Evolutionary conservation across 2,888 invertebrate species (phyloP), one percentile per base, ranked within the genome.

Genomic region (Sinotaia quadrata): DNA sequence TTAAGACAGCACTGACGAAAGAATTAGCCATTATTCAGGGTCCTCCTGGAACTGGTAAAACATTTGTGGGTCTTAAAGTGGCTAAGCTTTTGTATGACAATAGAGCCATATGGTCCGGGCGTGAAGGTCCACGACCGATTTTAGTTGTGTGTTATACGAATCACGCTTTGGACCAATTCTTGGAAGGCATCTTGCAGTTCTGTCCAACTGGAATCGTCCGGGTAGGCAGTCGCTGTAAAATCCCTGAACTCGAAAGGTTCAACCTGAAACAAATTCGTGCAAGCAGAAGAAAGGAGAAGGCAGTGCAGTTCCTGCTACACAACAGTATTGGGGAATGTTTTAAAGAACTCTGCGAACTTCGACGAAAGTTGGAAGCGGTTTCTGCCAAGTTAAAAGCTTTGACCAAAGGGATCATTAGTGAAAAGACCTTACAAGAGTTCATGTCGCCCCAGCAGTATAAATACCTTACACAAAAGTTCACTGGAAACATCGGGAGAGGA

Each of bases 41-140:
- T 0, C 95, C 95, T 0, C 95, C 95, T 0, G 95, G 95, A 2
- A 95, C 95, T 0, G 95, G 95, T 0, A 95, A 95, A 90, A 95
- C 95, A 0, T 93, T 91, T 85, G 87, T 95, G 71, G 95, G 95
- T 0, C 88, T 94, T 36, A 92, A 93, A 90, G 91, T 96, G 27
- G 92, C 93, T 0, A 60, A 83, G 33, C 68, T 91, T 0, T 83
- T 95, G 31, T 85, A 94, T 1, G 85, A 90, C 62, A 94, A 94
- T 84, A 75, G 75, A 24, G n/a, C 71, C 0, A 29, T 69, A 2
- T 90, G 90, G 90, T 84, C 82, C 34, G 36, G 47, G 33, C n/a
- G 37, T 41, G 41, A 72, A 12, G 66, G 60, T 33, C n/a, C 34
- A 10, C 59, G 69, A 49, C 86, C 86, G 4, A 84, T 88, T 27